A percentile compares a stretch with the other conserved stretches of the same genome.
These are phyloP conservation scores for Ascaphus truei DNA, from an alignment of 2,113 vertebrate genomes.

Conservation along the genomic window DNA sequence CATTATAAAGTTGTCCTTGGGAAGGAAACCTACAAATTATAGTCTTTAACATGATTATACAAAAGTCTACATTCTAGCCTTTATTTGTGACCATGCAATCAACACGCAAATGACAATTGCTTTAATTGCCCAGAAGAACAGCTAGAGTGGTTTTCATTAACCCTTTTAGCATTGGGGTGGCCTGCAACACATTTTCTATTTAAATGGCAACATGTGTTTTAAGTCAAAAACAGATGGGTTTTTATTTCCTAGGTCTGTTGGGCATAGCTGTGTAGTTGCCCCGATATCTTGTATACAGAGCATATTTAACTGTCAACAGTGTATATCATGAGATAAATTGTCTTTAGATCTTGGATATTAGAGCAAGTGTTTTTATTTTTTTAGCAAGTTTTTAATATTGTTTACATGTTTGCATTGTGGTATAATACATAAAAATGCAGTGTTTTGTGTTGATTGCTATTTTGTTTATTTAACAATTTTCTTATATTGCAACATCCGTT, in stretches of 20 bases:
- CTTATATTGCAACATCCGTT: too few relatives aligned
- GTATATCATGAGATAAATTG: background rate
- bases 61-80: background rate
- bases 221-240: slow-evolving; percentile 6
- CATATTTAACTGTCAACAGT: background rate
- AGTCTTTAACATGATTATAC: slow-evolving; percentile 5
- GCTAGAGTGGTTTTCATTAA: background rate
- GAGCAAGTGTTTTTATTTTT: too few relatives aligned
- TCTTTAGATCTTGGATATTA: too few relatives aligned
- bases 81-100: background rate
- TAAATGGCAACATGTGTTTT: background rate
- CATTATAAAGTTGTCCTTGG: background rate
- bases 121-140: background rate
- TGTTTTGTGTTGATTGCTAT: too few relatives aligned
- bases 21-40: background rate
- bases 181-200: background rate
- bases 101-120: slow-evolving; percentile 8
- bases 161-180: background rate
- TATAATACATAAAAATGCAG: too few relatives aligned
- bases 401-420: too few relatives aligned
- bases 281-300: background rate
- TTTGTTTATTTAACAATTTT: too few relatives aligned
- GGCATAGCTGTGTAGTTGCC: slow-evolving; percentile 9
- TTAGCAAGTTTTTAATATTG: too few relatives aligned
- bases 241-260: slow-evolving; percentile 2